Conservation (phyloP, 2,888 invertebrate species). For the Drosophila lacicola region DNA sequence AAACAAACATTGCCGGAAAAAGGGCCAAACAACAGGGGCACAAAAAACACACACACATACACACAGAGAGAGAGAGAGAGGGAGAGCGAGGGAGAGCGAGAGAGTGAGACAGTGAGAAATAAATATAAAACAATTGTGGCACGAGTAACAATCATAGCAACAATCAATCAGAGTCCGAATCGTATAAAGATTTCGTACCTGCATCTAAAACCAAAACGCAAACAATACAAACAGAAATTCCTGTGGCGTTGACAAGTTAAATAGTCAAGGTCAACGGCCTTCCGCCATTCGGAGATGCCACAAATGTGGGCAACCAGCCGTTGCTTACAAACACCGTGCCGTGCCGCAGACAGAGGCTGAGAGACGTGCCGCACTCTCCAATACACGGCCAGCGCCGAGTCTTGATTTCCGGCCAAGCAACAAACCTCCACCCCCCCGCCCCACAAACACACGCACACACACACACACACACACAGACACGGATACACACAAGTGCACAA, state of each 20-base stretch:
- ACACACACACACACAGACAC: conserved; percentile 35
- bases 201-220: conserved; percentile 12
- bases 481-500: conserved; percentile 13
- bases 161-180: conserved; percentile 39
- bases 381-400: background rate
- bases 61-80: conserved; percentile 2
- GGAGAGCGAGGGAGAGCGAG: background rate
- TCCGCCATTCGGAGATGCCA: conserved; percentile 47
- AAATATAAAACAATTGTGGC: conserved; percentile 27
- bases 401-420: conserved; percentile 45
- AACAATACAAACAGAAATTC: conserved; percentile 1
- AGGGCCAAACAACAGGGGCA: background rate
- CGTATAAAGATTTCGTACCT: conserved; percentile 8
- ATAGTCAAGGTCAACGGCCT: conserved; percentile 64
- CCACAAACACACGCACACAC: background rate
- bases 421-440: background rate
- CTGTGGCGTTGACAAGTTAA: conserved; percentile 36
- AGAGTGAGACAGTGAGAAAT: conserved; percentile 18
- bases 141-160: conserved; percentile 33
- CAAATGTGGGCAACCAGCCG: conserved; percentile 46
- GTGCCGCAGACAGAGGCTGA: conserved; percentile 42
- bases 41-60: conserved; percentile 9
- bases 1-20: conserved; percentile 33
- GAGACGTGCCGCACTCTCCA: conserved; percentile 7
- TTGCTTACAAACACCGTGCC: conserved; percentile 41